Evolutionary conservation across 2,113 vertebrate species (phyloP).

Genomic region (Gallinago media): DNA sequence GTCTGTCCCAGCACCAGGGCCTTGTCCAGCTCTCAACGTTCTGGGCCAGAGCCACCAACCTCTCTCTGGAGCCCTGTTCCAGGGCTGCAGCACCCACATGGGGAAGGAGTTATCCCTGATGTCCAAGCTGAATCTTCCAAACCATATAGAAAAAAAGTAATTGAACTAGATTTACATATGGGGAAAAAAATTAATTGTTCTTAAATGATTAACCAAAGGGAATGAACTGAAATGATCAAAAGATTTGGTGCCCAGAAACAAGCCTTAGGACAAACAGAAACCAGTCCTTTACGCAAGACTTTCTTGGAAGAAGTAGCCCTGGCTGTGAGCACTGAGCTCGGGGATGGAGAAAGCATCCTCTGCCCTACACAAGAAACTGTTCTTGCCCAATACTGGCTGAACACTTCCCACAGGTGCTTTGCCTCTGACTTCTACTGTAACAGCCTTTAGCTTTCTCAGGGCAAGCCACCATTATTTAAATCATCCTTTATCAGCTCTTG

Average conservation of each 20-base stretch:
- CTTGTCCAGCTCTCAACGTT: fast-evolving
- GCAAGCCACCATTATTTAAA: not conserved
- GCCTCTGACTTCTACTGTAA: not conserved
- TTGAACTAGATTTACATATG: not conserved
- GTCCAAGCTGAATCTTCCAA: not conserved
- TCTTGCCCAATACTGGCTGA: not conserved
- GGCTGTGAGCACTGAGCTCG: not conserved
- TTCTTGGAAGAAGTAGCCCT: not conserved
- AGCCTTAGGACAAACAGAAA: not conserved
- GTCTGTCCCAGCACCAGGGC: not conserved
- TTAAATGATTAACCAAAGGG: not conserved
- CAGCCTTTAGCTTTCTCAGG: not conserved
- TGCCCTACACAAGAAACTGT: not conserved
- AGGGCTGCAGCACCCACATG: not conserved
- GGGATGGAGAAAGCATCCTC: not conserved
- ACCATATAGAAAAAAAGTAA: not conserved
- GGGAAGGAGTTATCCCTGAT: not conserved
- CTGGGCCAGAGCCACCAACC: not conserved
- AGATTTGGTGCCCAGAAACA: not conserved
- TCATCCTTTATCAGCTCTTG: not conserved
- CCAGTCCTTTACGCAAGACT: not conserved
- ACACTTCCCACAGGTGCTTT: not conserved
- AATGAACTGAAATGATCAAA: not conserved
- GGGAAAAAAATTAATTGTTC: not conserved
- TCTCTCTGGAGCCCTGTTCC: not conserved